These are phyloP conservation scores for Microhierax caerulescens DNA, from an alignment of 2,797 vertebrate genomes.

Conservation along the genomic window DNA sequence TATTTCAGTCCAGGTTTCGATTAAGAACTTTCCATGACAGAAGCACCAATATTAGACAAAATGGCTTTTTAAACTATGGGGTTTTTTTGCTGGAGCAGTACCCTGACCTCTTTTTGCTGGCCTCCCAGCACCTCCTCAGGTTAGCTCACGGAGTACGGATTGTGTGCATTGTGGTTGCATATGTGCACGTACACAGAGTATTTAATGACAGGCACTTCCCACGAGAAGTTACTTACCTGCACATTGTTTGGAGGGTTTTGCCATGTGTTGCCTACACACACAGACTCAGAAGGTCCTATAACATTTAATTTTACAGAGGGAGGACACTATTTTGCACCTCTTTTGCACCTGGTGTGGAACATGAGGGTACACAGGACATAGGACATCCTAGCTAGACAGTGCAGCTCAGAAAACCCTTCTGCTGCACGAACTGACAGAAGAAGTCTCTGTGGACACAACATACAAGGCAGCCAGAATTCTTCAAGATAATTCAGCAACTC, in stretches of 20 bases:
- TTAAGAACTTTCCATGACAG: not conserved
- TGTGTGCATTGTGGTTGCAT: not conserved
- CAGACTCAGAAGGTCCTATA: not conserved
- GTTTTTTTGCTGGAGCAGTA: fast-evolving
- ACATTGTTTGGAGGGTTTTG: not conserved
- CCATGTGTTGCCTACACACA: not conserved
- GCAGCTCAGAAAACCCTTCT: not conserved
- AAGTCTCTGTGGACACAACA: not conserved
- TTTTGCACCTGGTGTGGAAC: not conserved
- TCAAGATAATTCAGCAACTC: not conserved
- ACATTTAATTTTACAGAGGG: not conserved
- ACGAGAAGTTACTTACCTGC: not conserved
- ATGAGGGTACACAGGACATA: not conserved
- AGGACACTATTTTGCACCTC: not conserved
- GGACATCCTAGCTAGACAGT: not conserved
- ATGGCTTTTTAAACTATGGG: not conserved
- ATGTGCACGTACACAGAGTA: fast-evolving
- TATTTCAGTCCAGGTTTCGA: not conserved
- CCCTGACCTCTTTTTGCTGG: not conserved
- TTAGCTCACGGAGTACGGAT: not conserved
- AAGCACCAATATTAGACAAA: not conserved
- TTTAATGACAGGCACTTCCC: not conserved
- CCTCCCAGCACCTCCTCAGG: not conserved
- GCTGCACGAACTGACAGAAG: not conserved
- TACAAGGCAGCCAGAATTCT: not conserved